These are phyloP conservation scores for Sinocyclocheilus anshuiensis DNA, from an alignment of 2,113 vertebrate species.

Conservation along the genomic window DNA sequence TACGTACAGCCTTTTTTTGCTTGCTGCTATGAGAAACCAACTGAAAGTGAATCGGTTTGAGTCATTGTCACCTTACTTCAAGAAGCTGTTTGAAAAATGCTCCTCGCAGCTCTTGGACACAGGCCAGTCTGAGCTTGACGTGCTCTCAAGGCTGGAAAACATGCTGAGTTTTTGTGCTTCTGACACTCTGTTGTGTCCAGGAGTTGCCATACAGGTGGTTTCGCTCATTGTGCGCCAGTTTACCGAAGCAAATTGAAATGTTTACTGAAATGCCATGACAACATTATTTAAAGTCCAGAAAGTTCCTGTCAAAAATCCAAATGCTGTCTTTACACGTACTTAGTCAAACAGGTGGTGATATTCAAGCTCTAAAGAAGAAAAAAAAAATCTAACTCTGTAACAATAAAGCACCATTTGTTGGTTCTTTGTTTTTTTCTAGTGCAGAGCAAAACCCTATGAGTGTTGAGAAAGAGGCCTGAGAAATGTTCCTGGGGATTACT, in stretches of 20 bases:
- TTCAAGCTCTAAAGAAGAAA: not conserved
- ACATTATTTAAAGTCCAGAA: constrained; percentile 25
- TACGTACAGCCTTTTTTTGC: not conserved
- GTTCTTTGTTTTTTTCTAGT: not conserved
- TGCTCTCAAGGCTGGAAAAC: not conserved
- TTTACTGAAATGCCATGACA: constrained; percentile 44
- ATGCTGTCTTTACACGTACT: not conserved
- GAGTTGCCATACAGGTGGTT: constrained; percentile 37
- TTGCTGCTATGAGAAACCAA: not conserved
- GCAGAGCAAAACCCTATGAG: not conserved
- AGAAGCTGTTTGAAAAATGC: constrained; percentile 26
- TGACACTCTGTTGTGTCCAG: not conserved
- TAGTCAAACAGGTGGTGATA: not conserved
- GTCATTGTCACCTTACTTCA: constrained; percentile 30
- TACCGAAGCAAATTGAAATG: constrained; percentile 23
- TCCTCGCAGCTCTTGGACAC: not conserved
- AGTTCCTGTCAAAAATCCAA: constrained; percentile 16
- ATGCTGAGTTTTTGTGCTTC: not conserved
- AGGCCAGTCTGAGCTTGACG: not conserved
- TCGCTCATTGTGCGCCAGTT: constrained; percentile 14
- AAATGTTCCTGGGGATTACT: constrained; percentile 56
- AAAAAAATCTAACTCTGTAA: not conserved
- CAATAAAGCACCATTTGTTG: constrained; percentile 8
- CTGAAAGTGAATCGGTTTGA: constrained; percentile 39
- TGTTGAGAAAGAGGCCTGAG: constrained; percentile 23